phyloP scores from a whole-genome alignment of 2,113 vertebrate genomes.

The Ciconia boyciana region DNA sequence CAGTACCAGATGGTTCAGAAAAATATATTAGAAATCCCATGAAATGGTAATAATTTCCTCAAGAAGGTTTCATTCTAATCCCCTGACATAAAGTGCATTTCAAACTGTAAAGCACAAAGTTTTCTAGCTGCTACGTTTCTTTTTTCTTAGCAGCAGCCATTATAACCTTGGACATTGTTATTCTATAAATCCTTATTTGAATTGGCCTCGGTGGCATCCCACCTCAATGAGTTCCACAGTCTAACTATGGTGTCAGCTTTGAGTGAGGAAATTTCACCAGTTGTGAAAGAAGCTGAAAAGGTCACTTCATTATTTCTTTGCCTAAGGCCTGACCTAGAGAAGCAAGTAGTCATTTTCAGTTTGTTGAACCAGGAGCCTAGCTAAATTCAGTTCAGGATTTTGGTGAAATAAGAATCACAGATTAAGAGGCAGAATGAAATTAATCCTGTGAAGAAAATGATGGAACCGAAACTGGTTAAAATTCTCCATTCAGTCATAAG shows the following conservation, averaged over 20 bases:
- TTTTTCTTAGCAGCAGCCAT: background rate
- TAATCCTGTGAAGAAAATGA: background rate
- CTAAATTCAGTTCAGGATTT: background rate
- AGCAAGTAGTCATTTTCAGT: background rate
- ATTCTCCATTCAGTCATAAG: background rate
- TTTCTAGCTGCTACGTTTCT: background rate
- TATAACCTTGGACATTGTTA: background rate
- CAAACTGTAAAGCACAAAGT: background rate
- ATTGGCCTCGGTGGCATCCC: background rate
- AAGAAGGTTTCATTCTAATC: background rate
- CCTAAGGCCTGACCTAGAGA: background rate
- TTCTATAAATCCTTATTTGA: background rate
- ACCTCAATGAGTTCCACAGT: background rate
- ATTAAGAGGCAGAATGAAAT: background rate
- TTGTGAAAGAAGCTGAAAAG: background rate
- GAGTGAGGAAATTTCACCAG: background rate
- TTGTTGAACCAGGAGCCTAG: background rate
- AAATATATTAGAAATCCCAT: background rate
- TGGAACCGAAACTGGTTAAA: background rate
- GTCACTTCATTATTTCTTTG: conserved; percentile 1
- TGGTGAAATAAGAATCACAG: background rate
- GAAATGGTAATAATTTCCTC: background rate
- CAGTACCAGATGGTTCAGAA: background rate
- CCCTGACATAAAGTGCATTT: background rate
- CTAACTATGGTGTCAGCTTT: background rate